Base-by-base conservation (phyloP, 2,888 invertebrate species). In the Drosophila yooni region DNA sequence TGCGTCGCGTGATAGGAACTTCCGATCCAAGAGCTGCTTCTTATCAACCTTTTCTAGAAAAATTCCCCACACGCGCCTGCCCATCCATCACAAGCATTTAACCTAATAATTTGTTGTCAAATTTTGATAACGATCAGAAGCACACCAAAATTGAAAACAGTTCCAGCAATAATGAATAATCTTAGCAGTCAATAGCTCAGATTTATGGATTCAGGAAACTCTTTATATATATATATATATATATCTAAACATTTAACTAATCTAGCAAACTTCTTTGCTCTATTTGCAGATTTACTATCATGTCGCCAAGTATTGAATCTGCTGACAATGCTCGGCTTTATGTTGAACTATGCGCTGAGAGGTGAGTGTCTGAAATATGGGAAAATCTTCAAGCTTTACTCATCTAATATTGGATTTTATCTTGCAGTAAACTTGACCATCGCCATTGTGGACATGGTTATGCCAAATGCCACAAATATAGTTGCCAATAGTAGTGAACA, bases 331-430 rank as follows among this genome's bases (percentile, higher is more conserved):
- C 94, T 97, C 76, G 97, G 97, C 74, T 97, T 97, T 94, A 97
- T 97, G 97, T 94, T 97, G 94, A 97, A 97, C 94, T 98, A 97
- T 94, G 97, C 97, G 93, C 94, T 97, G 38, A 94, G 97, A 59
- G 79, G 79, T 79, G 27, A 79, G 66, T 38, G 1, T 2, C 13
- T 2, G 1, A 5, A 2, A 15, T 3, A 18, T 3, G 7, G 15
- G 4, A 25, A 51, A 15, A 10, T n/a, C 2, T 11, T 8, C 11
- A 40, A 2, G 0, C 51, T 36, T 33, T 11, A 48, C 34, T 15
- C 0, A 43, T n/a, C 50, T 3, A 29, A 51, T 4, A 3, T 4
- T n/a, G 8, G 0, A 3, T n/a, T 10, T 15, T 11, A 2, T 0
- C n/a, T 18, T 58, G 10, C 52, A 79, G 97, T 97, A 65, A 97